These are phyloP conservation scores for Zaprionus taronus DNA, from an alignment of 1,140 invertebrate genomes.

Conservation along the genomic window DNA sequence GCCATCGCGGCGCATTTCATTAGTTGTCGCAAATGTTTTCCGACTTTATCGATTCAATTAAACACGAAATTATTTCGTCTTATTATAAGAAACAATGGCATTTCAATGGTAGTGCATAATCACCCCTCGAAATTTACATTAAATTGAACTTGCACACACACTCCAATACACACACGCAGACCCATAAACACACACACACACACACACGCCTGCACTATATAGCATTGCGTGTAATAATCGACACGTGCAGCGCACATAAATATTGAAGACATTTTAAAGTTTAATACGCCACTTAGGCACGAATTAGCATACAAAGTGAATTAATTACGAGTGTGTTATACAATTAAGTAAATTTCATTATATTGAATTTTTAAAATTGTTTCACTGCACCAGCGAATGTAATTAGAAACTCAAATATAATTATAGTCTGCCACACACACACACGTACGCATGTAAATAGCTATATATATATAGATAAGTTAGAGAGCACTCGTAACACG, in stretches of 20 bases:
- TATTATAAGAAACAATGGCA: slow-evolving; percentile 50
- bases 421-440: slow-evolving; percentile 51
- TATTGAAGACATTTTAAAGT: slow-evolving; percentile 83
- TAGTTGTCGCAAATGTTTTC: slow-evolving; percentile 45
- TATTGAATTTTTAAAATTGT: slow-evolving; percentile 82
- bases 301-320: slow-evolving; percentile 83
- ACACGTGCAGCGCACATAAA: slow-evolving; percentile 73
- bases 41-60: slow-evolving; percentile 52
- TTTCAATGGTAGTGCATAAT: slow-evolving; percentile 42
- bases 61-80: slow-evolving; percentile 36
- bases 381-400: slow-evolving; percentile 57
- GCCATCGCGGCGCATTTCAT: slow-evolving; percentile 28
- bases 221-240: slow-evolving; percentile 70
- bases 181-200: neutral
- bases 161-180: slow-evolving; percentile 24
- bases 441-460: slow-evolving; percentile 19
- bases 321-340: slow-evolving; percentile 81
- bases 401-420: slow-evolving; percentile 81
- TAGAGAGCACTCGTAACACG: slow-evolving; percentile 17
- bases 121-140: slow-evolving; percentile 60
- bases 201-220: neutral
- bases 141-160: slow-evolving; percentile 63
- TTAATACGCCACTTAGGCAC: slow-evolving; percentile 81
- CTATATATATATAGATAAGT: slow-evolving; percentile 20
- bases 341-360: slow-evolving; percentile 83